A percentile compares a stretch with the other conserved stretches of the same genome.
phyloP scores from a whole-genome alignment of 1,140 invertebrate species.

The Cotesia chilonis region DNA sequence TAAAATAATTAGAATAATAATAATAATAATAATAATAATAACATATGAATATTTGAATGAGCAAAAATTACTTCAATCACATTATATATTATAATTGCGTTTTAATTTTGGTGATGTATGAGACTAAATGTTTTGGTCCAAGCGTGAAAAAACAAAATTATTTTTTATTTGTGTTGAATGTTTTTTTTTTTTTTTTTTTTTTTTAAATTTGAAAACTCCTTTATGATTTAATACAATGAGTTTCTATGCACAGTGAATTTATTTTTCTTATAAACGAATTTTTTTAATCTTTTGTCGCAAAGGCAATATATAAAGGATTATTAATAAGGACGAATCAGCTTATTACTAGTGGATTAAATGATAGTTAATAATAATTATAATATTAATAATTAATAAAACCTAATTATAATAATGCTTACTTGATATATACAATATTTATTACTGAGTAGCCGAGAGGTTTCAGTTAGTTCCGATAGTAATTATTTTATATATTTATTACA shows the following conservation, averaged over 20 bases:
- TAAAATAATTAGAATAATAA: no score
- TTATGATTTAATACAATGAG: conserved; percentile 8
- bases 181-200: no score
- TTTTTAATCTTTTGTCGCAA: conserved; percentile 40
- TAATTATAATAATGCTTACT: conserved; percentile 54
- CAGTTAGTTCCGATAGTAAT: conserved; percentile 31
- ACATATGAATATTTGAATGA: conserved; percentile 15
- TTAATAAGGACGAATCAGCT: conserved; percentile 44
- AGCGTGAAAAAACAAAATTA: conserved; percentile 24
- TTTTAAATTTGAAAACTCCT: conserved; percentile 4
- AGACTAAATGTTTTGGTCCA: conserved; percentile 30
- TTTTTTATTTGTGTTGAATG: conserved; percentile 1
- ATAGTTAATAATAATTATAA: conserved; percentile 54
- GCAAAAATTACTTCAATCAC: conserved; percentile 14
- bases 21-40: conserved; percentile 7
- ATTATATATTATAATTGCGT: conserved; percentile 5
- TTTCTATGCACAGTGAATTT: conserved; percentile 36
- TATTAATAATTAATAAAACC: conserved; percentile 53
- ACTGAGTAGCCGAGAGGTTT: conserved; percentile 44
- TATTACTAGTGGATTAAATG: conserved; percentile 44
- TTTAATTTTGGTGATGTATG: conserved; percentile 27
- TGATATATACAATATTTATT: conserved; percentile 58
- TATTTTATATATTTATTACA: conserved; percentile 2
- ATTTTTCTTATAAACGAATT: conserved; percentile 40
- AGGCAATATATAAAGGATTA: conserved; percentile 46